Evolutionary conservation across 2,888 invertebrate genomes (phyloP), one percentile per base, ranked within the genome.

Genomic region (Tenthredo notha): DNA sequence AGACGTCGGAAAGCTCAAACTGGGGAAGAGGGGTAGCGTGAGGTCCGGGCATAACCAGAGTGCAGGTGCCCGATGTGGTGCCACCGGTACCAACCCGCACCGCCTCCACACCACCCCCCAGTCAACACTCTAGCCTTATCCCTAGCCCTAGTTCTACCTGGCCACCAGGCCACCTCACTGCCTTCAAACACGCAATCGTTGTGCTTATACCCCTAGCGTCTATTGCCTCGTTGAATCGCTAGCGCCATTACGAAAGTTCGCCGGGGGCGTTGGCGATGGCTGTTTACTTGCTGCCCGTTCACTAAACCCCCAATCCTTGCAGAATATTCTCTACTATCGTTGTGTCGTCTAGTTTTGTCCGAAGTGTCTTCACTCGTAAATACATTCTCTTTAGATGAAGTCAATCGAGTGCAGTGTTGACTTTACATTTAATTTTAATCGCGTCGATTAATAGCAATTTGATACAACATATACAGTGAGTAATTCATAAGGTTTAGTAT

Each of bases 121-220:
- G 88, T 90, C 90, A 89, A 90, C 89, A 89, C 87, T 67, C 85
- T 82, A 33, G 86, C 80, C 65, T 85, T 85, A 85, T 85, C 87
- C 85, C 87, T 61, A 37, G 47, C 84, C 84, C 83, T 72, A 75
- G 85, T 86, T 75, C 72, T 58, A 78, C 84, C 82, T 43, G 67
- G 43, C 47, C 78, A 47, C 65, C 70, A 65, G 43, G 61, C 77
- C 74, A 90, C 86, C 90, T 92, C 90, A 92, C 90, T 92, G 90
- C 91, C 87, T 86, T 87, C 86, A 87, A 90, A 87, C 93, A 93
- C 92, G 93, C 93, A 92, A 93, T 92, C 91, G 91, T 92, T 91
- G 90, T 90, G 86, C 90, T 86, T 84, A 43, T 84, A 50, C 70
- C 40, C 70, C 40, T 58, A 37, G 72, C 84, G 25, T 47, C 43